Conservation (phyloP, 1,140 invertebrate species). For the Sycophaga agraensis region DNA sequence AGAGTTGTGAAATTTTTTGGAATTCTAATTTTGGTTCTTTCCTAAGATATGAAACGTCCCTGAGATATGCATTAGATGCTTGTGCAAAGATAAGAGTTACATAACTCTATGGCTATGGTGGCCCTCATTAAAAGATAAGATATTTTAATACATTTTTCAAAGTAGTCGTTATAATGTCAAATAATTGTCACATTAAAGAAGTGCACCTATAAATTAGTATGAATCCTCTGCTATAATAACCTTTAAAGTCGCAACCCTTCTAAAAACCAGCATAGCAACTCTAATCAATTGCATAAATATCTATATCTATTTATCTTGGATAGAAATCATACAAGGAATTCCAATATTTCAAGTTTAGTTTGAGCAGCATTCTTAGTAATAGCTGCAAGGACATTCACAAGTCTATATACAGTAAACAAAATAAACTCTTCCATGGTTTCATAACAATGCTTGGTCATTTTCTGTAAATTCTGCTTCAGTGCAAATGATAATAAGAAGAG, state of each 20-base stretch:
- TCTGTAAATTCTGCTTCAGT: slow-evolving; percentile 12
- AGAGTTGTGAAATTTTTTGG: slow-evolving; percentile 22
- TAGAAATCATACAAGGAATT: slow-evolving; percentile 31
- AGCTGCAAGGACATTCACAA: slow-evolving; percentile 27
- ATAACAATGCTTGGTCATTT: slow-evolving; percentile 27
- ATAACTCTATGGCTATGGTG: slow-evolving; percentile 51
- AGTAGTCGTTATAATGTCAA: slow-evolving; percentile 22
- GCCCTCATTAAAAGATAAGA: slow-evolving; percentile 35
- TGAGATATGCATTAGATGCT: slow-evolving; percentile 25
- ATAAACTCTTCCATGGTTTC: slow-evolving; percentile 21
- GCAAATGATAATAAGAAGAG: slow-evolving; percentile 17
- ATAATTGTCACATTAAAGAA: slow-evolving; percentile 21
- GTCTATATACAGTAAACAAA: slow-evolving; percentile 15
- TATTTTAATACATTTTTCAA: slow-evolving; percentile 29
- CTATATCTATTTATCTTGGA: slow-evolving; percentile 32
- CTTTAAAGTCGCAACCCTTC: slow-evolving; percentile 12
- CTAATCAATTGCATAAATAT: slow-evolving; percentile 26
- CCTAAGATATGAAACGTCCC: slow-evolving; percentile 27
- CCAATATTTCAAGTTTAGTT: slow-evolving; percentile 27
- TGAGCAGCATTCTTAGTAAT: slow-evolving; percentile 24
- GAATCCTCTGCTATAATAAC: slow-evolving; percentile 20
- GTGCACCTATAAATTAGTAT: slow-evolving; percentile 28
- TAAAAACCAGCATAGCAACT: slow-evolving; percentile 21
- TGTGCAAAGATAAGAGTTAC: slow-evolving; percentile 40
- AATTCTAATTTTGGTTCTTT: slow-evolving; percentile 27